These are phyloP conservation scores for Zaprionus gabonicus DNA, from an alignment of 1,140 invertebrate species.

Conservation along the genomic window DNA sequence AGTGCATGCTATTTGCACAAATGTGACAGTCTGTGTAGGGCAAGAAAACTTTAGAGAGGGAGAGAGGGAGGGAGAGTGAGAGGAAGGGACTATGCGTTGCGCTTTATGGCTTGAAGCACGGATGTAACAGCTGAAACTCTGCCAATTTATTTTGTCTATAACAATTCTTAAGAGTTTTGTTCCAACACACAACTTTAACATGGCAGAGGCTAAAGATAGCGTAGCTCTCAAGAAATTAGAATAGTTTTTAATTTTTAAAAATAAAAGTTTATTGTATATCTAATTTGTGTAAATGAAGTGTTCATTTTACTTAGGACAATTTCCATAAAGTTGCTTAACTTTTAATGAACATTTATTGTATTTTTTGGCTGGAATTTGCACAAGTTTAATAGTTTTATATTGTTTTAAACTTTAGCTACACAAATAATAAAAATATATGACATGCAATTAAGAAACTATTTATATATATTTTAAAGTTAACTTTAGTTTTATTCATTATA, in stretches of 20 bases:
- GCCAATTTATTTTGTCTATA: slow-evolving; percentile 19
- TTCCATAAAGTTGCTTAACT: too few relatives aligned
- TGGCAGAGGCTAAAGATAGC: neutral
- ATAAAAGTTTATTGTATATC: neutral
- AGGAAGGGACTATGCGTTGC: neutral
- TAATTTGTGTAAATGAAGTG: neutral
- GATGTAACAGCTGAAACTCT: slow-evolving; percentile 39
- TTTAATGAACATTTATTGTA: too few relatives aligned
- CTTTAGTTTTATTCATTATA: too few relatives aligned
- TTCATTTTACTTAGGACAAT: too few relatives aligned
- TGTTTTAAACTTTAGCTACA: too few relatives aligned
- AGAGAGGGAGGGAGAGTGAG: neutral
- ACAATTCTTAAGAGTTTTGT: slow-evolving; percentile 15
- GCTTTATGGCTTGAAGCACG: slow-evolving; percentile 9
- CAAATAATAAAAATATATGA: too few relatives aligned
- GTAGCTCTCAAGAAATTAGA: neutral
- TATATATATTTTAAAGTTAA: too few relatives aligned
- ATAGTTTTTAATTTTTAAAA: neutral
- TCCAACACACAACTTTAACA: neutral
- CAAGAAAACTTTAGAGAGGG: slow-evolving; percentile 3
- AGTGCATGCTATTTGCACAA: slow-evolving; percentile 79
- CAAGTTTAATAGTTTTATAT: too few relatives aligned
- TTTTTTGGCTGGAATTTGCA: too few relatives aligned
- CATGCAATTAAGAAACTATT: too few relatives aligned
- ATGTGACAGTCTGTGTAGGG: slow-evolving; percentile 42